A percentile compares a stretch with the other conserved stretches of the same genome.
phyloP scores from a whole-genome alignment of 2,888 invertebrate species.

The Chrysolina americana region DNA sequence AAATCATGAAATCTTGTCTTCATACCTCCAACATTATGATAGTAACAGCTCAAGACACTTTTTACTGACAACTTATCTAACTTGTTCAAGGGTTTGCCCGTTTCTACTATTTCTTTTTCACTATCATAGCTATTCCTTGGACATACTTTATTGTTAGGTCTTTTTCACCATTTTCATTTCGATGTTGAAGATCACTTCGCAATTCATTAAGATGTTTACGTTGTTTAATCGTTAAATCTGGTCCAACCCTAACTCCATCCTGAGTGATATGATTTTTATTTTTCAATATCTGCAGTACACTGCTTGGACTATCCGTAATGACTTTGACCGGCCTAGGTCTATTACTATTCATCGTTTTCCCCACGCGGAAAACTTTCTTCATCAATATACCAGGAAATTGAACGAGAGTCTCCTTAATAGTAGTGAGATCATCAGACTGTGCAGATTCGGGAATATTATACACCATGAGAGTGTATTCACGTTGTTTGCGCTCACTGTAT shows the following conservation, averaged over 20 bases:
- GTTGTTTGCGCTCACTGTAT: slow-evolving; percentile 23
- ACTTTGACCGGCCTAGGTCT: slow-evolving; percentile 25
- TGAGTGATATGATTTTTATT: too few species aligned
- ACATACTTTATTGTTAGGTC: slow-evolving; percentile 24
- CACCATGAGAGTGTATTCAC: slow-evolving; percentile 12
- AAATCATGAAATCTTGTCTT: slow-evolving; percentile 9
- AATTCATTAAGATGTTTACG: slow-evolving; percentile 18
- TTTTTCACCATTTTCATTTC: slow-evolving; percentile 24
- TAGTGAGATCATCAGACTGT: slow-evolving; percentile 21
- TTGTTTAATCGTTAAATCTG: slow-evolving; percentile 22
- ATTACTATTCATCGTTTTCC: slow-evolving; percentile 15
- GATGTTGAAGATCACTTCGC: slow-evolving; percentile 21
- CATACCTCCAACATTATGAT: slow-evolving; percentile 16
- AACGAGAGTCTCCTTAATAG: slow-evolving; percentile 16
- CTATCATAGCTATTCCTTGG: slow-evolving; percentile 21
- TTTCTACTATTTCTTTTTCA: slow-evolving; percentile 15
- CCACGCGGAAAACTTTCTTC: slow-evolving; percentile 21
- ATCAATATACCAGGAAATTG: slow-evolving; percentile 20
- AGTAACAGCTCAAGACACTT: too few species aligned
- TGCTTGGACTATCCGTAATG: slow-evolving; percentile 18
- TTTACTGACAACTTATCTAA: too few species aligned
- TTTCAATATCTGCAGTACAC: slow-evolving; percentile 21
- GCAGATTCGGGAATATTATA: slow-evolving; percentile 26
- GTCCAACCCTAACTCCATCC: slow-evolving; percentile 17
- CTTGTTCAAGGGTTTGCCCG: slow-evolving; percentile 1